phyloP scores from a whole-genome alignment of 2,113 vertebrate genomes.

The Plestiodon gilberti region DNA sequence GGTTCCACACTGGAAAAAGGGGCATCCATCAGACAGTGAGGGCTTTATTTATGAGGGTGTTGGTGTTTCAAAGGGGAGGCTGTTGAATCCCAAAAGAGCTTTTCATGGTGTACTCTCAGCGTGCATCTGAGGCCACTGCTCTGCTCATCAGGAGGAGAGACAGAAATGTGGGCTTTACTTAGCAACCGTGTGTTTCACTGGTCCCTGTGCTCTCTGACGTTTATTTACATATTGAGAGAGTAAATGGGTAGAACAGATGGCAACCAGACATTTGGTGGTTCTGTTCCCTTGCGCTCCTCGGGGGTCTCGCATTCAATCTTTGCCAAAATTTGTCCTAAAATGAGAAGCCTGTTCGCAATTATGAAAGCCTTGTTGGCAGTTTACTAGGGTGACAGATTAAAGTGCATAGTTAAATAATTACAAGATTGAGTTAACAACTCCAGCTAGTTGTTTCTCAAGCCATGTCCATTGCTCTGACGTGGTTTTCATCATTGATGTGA shows the following conservation, averaged over 20 bases:
- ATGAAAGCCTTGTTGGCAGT: slow-evolving; percentile 62
- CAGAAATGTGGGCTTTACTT: slow-evolving; percentile 78
- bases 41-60: slow-evolving; percentile 73
- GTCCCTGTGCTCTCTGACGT: slow-evolving; percentile 72
- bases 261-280: slow-evolving; percentile 77
- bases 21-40: slow-evolving; percentile 73
- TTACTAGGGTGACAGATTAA: slow-evolving; percentile 64
- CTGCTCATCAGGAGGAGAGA: slow-evolving; percentile 76
- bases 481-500: slow-evolving; percentile 25
- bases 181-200: slow-evolving; percentile 74
- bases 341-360: slow-evolving; percentile 62
- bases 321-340: slow-evolving; percentile 70
- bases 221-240: slow-evolving; percentile 82
- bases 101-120: slow-evolving; percentile 71
- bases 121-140: slow-evolving; percentile 72
- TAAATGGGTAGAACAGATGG: slow-evolving; percentile 84
- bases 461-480: slow-evolving; percentile 21
- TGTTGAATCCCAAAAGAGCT: slow-evolving; percentile 70
- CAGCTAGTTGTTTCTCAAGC: slow-evolving; percentile 39
- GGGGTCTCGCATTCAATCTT: slow-evolving; percentile 75
- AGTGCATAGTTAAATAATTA: slow-evolving; percentile 69
- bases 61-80: slow-evolving; percentile 67
- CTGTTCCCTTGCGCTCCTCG: slow-evolving; percentile 71
- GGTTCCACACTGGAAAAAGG: slow-evolving; percentile 70
- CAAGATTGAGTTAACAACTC: slow-evolving; percentile 64